Percentiles rank a stretch among this genome's conserved stretches.
Conservation (phyloP, 2,113 vertebrate genomes). For the Hucho hucho region DNA sequence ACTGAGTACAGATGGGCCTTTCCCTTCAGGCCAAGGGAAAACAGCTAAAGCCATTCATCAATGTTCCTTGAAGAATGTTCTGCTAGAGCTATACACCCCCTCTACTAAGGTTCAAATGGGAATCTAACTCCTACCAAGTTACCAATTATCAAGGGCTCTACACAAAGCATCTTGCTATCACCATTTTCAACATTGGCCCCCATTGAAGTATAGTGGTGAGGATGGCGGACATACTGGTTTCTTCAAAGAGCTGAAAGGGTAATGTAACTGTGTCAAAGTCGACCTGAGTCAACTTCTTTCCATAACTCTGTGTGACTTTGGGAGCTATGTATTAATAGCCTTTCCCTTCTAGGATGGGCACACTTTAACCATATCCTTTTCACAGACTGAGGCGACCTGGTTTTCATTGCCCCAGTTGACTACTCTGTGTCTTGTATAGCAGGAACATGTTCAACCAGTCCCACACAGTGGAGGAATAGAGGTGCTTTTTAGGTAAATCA, state of each 20-base stretch:
- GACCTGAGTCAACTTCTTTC: conserved; percentile 57
- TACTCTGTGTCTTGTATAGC: conserved; percentile 32
- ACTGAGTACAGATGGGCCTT: conserved; percentile 21
- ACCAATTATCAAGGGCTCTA: background rate
- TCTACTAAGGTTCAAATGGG: too few species aligned
- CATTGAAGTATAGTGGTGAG: conserved; percentile 1
- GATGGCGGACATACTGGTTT: conserved; percentile 23
- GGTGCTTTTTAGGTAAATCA: background rate
- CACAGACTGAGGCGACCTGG: conserved; percentile 72
- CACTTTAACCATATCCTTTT: conserved; percentile 61
- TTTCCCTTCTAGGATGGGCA: conserved; percentile 70
- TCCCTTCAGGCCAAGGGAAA: background rate
- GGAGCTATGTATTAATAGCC: conserved; percentile 74
- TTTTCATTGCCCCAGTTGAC: conserved; percentile 73
- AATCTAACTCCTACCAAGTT: too few species aligned
- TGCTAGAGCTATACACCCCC: background rate
- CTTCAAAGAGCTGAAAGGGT: conserved; percentile 55
- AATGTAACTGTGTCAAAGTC: conserved; percentile 74
- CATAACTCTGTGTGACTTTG: conserved; percentile 74
- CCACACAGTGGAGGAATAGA: background rate
- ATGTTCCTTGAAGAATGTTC: background rate
- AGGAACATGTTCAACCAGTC: conserved; percentile 19
- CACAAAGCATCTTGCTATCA: background rate
- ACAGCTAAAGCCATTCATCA: background rate
- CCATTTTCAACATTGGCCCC: background rate